Conservation (phyloP, 2,113 vertebrate genomes). For the Hymenochirus boettgeri region DNA sequence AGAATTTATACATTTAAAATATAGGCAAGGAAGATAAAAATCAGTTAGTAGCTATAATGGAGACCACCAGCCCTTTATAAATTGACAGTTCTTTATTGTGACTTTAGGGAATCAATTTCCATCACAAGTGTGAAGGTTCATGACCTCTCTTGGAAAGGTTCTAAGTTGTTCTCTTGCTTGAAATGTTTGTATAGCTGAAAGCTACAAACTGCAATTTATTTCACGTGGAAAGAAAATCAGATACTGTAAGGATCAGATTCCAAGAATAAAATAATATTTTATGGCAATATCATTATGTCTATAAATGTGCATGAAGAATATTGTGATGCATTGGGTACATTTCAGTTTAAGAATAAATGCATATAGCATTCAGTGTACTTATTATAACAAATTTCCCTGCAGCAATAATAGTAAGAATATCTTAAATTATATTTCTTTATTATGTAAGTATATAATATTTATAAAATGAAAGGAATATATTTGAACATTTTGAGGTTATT, state of each 20-base stretch:
- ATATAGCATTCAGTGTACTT: too few species aligned
- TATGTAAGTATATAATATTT: too few species aligned
- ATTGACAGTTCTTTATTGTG: slow-evolving; percentile 24
- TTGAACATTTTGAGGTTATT: too few species aligned
- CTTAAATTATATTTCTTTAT: too few species aligned
- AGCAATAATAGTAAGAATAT: too few species aligned
- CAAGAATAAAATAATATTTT: neutral
- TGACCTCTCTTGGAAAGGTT: slow-evolving; percentile 16
- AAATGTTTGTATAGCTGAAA: slow-evolving; percentile 34
- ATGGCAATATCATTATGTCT: neutral
- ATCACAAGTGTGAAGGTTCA: slow-evolving; percentile 30
- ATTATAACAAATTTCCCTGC: too few species aligned
- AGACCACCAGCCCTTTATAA: slow-evolving; percentile 32
- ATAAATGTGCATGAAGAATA: too few species aligned
- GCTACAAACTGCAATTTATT: slow-evolving; percentile 35
- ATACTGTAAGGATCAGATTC: neutral
- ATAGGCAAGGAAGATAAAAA: slow-evolving; percentile 26
- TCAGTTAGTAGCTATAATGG: slow-evolving; percentile 25
- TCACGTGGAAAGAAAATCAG: slow-evolving; percentile 16
- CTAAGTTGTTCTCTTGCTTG: slow-evolving; percentile 23
- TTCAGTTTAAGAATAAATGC: too few species aligned
- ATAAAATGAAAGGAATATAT: too few species aligned
- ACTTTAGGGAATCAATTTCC: slow-evolving; percentile 20
- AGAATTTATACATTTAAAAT: slow-evolving; percentile 24
- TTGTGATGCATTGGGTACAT: too few species aligned